These are phyloP conservation scores for Myopa testacea DNA, from an alignment of 2,888 invertebrate species.

Conservation along the genomic window DNA sequence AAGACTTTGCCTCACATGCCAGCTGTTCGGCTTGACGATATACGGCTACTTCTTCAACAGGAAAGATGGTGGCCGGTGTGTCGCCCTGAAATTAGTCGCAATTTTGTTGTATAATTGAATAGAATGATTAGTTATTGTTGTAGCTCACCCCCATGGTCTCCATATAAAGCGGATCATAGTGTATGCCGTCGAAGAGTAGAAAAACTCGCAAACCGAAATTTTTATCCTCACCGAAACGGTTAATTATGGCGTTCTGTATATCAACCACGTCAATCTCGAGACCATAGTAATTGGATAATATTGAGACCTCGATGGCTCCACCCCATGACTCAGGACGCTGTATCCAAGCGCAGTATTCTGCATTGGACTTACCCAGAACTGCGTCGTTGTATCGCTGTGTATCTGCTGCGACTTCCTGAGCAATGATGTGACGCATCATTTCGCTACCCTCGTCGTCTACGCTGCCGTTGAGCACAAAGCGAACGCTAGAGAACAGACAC, in stretches of 20 bases:
- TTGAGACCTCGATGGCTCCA: constrained; percentile 93
- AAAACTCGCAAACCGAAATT: constrained; percentile 86
- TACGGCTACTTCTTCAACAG: constrained; percentile 78
- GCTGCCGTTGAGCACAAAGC: constrained; percentile 77
- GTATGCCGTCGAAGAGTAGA: constrained; percentile 93
- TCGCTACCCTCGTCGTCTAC: constrained; percentile 80
- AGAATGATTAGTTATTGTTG: not conserved
- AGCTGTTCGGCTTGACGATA: constrained; percentile 85
- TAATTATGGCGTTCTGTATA: constrained; percentile 88
- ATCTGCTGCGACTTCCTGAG: constrained; percentile 83
- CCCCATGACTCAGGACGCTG: constrained; percentile 91
- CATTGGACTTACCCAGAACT: constrained; percentile 84
- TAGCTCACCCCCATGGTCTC: constrained; percentile 81
- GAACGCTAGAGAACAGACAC: constrained; percentile 92
- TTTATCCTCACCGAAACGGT: constrained; percentile 93
- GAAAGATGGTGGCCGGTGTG: constrained; percentile 83
- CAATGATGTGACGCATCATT: constrained; percentile 88
- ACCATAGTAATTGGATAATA: constrained; percentile 87
- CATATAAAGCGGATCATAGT: constrained; percentile 93
- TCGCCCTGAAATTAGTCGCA: constrained; percentile 71
- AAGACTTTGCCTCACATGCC: constrained; percentile 88
- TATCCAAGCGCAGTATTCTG: constrained; percentile 92
- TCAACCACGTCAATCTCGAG: constrained; percentile 95
- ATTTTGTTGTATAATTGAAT: constrained; percentile 6
- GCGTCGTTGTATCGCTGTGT: constrained; percentile 85